Evolutionary conservation across 2,113 vertebrate species (phyloP).

Genomic region (Atrichornis clamosus): DNA sequence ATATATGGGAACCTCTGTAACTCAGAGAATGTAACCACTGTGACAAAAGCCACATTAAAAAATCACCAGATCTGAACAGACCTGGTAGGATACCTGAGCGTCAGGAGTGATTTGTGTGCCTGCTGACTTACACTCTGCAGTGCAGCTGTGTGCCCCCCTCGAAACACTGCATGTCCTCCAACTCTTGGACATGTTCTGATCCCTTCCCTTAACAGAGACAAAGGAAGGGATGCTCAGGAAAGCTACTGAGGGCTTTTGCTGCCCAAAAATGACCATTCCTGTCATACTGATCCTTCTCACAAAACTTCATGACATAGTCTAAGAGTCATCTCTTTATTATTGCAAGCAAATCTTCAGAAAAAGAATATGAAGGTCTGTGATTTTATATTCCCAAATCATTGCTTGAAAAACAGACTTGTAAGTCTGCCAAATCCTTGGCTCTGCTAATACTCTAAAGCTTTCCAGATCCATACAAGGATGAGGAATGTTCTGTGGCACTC

Average conservation of each 20-base stretch:
- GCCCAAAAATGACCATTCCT: not conserved
- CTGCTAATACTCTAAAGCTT: not conserved
- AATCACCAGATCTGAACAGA: not conserved
- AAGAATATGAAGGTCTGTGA: not conserved
- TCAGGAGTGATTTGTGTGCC: not conserved
- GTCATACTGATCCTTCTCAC: not conserved
- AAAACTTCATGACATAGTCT: not conserved
- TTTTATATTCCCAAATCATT: not conserved
- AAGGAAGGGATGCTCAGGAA: not conserved
- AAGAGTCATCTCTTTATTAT: not conserved
- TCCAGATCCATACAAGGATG: fast-evolving
- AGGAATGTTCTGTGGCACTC: not conserved
- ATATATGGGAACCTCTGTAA: not conserved
- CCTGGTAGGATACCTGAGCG: not conserved
- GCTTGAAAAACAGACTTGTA: not conserved
- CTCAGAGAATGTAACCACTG: not conserved
- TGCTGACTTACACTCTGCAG: not conserved
- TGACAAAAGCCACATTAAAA: not conserved
- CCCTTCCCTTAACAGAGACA: not conserved
- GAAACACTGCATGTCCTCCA: not conserved
- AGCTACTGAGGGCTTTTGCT: not conserved
- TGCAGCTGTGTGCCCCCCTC: not conserved
- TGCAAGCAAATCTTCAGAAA: not conserved
- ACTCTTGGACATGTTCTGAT: not conserved
- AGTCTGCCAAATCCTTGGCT: not conserved